Percentiles rank a stretch among this genome's conserved stretches.
Evolutionary conservation across 2,888 invertebrate species (phyloP).

Genomic region (Orchesella flavescens): DNA sequence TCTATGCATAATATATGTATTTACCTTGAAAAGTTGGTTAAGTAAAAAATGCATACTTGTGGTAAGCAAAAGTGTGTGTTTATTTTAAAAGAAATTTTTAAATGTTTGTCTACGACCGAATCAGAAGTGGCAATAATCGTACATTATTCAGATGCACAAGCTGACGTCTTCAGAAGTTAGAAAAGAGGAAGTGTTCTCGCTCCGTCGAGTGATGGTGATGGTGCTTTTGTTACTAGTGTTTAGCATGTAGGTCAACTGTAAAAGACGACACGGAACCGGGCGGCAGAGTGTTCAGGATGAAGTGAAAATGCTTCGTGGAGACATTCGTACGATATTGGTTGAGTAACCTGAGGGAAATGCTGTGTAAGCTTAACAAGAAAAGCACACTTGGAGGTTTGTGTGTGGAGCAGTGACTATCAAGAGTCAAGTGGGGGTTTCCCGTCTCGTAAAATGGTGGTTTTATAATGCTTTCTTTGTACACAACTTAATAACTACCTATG

Average conservation of each 20-base stretch:
- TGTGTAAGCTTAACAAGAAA: no score
- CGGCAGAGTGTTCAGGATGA: no score
- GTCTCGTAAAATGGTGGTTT: background rate
- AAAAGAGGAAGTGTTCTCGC: background rate
- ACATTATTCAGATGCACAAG: conserved; percentile 55
- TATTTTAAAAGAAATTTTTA: conserved; percentile 29
- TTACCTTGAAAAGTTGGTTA: background rate
- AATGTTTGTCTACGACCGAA: conserved; percentile 13
- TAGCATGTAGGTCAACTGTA: conserved; percentile 48
- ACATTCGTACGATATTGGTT: no score
- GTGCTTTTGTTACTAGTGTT: conserved; percentile 3
- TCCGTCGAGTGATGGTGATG: background rate
- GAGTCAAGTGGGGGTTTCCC: conserved; percentile 20
- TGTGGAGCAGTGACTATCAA: background rate
- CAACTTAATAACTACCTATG: no score
- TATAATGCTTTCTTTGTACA: background rate
- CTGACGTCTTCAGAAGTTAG: conserved; percentile 24
- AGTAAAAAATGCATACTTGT: background rate
- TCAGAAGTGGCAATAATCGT: conserved; percentile 36
- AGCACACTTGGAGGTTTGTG: no score
- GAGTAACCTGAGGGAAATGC: no score
- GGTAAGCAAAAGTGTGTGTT: background rate
- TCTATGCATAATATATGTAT: background rate
- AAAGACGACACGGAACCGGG: no score
- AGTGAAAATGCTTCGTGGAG: no score